These are phyloP conservation scores for Metaphire vulgaris DNA, from an alignment of 1,140 invertebrate species.

Conservation along the genomic window DNA sequence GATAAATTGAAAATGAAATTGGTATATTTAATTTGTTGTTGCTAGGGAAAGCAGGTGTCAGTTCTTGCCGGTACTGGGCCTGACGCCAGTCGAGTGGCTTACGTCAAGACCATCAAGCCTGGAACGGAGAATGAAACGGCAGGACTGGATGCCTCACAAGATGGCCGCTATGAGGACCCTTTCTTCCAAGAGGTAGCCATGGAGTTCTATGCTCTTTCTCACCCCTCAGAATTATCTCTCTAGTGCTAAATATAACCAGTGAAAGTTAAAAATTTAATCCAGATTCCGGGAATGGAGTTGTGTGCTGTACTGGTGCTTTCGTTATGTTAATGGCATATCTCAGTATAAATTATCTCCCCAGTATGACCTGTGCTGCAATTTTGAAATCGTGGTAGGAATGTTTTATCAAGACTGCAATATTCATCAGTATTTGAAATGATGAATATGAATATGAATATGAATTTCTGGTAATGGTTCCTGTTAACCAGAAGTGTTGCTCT, in stretches of 20 bases:
- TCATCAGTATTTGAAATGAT: too few species aligned
- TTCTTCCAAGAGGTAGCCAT: background rate
- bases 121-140: background rate
- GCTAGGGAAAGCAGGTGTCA: constrained; percentile 22
- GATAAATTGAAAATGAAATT: too few species aligned
- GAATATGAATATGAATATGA: too few species aligned
- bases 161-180: background rate
- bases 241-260: background rate
- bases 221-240: background rate
- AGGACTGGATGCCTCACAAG: background rate
- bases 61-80: constrained; percentile 28
- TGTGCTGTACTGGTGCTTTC: too few species aligned
- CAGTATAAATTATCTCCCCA: too few species aligned
- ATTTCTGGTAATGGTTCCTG: too few species aligned
- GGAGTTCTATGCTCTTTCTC: background rate
- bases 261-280: background rate
- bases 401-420: too few species aligned
- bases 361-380: too few species aligned
- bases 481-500: too few species aligned
- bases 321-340: too few species aligned
- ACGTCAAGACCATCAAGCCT: constrained; percentile 26
- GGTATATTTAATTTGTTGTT: too few species aligned
- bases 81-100: constrained; percentile 21
- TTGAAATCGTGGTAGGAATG: too few species aligned
- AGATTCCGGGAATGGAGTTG: background rate